Evolutionary conservation across 1,140 invertebrate species (phyloP).

Genomic region (Heliconius hermathena): DNA sequence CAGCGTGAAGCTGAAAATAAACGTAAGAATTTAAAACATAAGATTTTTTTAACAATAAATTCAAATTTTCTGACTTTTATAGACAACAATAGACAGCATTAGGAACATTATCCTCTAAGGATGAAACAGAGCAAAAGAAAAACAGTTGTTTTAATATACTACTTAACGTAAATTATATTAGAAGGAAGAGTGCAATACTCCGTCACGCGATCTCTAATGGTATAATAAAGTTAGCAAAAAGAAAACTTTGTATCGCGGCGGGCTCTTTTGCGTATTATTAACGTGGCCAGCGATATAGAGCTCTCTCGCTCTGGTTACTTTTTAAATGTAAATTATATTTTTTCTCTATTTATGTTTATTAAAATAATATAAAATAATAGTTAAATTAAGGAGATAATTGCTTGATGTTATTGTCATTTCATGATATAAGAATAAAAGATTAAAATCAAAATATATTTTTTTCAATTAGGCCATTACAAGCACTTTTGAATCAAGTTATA

Average conservation of each 20-base stretch:
- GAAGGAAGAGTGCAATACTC: slow-evolving; percentile 61
- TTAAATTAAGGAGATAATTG: not conserved
- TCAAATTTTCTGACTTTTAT: not conserved
- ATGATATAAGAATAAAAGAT: not conserved
- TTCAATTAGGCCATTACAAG: too few species aligned
- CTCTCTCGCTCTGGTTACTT: not conserved
- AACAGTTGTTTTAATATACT: slow-evolving; percentile 48
- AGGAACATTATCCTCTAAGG: not conserved
- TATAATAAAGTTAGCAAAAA: slow-evolving; percentile 77
- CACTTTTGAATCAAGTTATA: too few species aligned
- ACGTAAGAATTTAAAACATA: not conserved
- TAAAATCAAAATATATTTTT: too few species aligned
- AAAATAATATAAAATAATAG: not conserved
- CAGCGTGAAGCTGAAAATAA: too few species aligned
- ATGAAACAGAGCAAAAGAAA: slow-evolving; percentile 8
- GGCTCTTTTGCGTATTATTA: slow-evolving; percentile 78
- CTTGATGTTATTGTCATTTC: not conserved
- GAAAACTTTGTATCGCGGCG: slow-evolving; percentile 68
- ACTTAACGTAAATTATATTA: slow-evolving; percentile 71
- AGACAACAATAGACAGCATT: not conserved
- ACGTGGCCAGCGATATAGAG: slow-evolving; percentile 51
- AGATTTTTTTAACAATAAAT: not conserved
- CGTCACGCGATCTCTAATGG: slow-evolving; percentile 77
- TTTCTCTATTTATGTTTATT: not conserved
- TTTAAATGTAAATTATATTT: not conserved